Percentiles rank a stretch among this genome's conserved stretches.
phyloP scores from a whole-genome alignment of 2,797 vertebrate species.

The Rallus crepitans region DNA sequence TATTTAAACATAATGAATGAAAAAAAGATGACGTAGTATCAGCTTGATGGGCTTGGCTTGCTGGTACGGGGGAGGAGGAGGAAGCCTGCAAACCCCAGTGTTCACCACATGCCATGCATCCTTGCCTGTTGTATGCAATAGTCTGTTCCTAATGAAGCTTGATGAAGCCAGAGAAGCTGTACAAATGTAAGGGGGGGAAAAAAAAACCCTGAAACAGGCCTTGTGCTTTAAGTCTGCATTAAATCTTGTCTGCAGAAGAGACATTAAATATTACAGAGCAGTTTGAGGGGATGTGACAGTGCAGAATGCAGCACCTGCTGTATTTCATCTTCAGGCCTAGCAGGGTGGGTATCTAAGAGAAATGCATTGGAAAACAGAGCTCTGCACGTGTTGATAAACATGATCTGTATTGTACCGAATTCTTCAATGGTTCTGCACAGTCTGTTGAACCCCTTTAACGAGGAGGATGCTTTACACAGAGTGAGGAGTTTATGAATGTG shows the following conservation, averaged over 20 bases:
- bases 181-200: neutral
- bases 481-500: neutral
- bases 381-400: neutral
- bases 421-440: neutral
- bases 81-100: neutral
- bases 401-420: neutral
- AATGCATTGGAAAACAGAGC: neutral
- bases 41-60: neutral
- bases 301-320: neutral
- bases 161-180: neutral
- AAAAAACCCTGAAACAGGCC: no score
- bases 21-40: neutral
- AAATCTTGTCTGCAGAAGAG: neutral
- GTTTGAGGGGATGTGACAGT: neutral
- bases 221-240: neutral
- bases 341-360: neutral
- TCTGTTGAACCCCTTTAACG: neutral
- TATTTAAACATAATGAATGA: neutral
- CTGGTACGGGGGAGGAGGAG: neutral
- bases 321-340: neutral
- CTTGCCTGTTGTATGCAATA: neutral
- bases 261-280: neutral
- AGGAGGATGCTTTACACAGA: neutral
- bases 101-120: neutral
- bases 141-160: constrained; percentile 2